Evolutionary conservation across 2,888 invertebrate genomes (phyloP).

Genomic region (Caenorhabditis sp.): DNA sequence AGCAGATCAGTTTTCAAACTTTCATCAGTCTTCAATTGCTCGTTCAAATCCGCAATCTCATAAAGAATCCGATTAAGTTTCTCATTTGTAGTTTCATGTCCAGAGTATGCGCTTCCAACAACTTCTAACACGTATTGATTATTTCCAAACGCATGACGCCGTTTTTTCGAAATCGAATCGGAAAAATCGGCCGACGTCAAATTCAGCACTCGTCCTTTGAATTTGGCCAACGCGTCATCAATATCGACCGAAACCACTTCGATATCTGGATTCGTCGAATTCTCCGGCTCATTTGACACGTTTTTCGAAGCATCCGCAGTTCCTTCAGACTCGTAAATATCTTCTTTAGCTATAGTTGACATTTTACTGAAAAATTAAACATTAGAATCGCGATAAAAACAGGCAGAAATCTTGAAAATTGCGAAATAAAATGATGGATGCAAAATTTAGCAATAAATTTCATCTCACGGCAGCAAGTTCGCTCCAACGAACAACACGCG

Average conservation of each 20-base stretch:
- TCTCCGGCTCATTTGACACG: slow-evolving; percentile 31
- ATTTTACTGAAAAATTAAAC: slow-evolving; percentile 12
- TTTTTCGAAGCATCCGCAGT: slow-evolving; percentile 35
- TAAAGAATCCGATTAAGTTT: slow-evolving; percentile 59
- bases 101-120: slow-evolving; percentile 48
- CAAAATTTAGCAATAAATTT: too few species aligned
- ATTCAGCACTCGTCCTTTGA: slow-evolving; percentile 56
- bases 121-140: slow-evolving; percentile 62
- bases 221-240: slow-evolving; percentile 61
- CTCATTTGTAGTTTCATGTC: slow-evolving; percentile 57
- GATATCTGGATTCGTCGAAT: slow-evolving; percentile 55
- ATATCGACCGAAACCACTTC: slow-evolving; percentile 63
- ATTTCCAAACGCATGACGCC: slow-evolving; percentile 57
- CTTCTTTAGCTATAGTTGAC: slow-evolving; percentile 70
- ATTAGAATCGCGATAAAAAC: too few species aligned
- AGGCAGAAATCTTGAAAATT: too few species aligned
- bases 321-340: slow-evolving; percentile 63
- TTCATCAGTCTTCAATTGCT: slow-evolving; percentile 31
- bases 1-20: slow-evolving; percentile 30
- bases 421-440: too few species aligned
- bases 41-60: slow-evolving; percentile 54
- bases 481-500: too few species aligned
- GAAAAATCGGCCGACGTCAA: slow-evolving; percentile 60
- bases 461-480: too few species aligned
- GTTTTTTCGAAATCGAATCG: slow-evolving; percentile 59